Evolutionary conservation across 2,113 vertebrate species (phyloP), one percentile per base, ranked within the genome.

Genomic region (Tupaia tana): DNA sequence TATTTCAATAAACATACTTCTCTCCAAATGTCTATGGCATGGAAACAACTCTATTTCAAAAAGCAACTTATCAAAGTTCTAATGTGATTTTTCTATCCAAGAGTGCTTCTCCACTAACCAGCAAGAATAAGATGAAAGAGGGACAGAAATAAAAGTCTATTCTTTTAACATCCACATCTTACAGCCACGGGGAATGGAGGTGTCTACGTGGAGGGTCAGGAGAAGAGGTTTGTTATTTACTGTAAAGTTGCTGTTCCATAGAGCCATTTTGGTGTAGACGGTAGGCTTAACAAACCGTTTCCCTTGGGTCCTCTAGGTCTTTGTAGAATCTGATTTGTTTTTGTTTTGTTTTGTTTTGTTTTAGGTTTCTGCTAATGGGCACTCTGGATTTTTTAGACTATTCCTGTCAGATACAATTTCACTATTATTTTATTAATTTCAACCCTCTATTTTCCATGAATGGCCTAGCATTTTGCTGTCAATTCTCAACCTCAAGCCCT

Each of bases 1-100:
- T 63, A 97, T 86, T 89, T 96, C 80, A 97, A 96, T 74, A 95
- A 97, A 96, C 91, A 97, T 9, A 71, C 90, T 89, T 79, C 1
- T 69, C 91, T 96, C 93, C 90, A 96, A 98, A 77, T 25, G 93
- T 83, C 0, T 93, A 73, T 71, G 69, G 86, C 95, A 94, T 0
- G 56, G 89, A 67, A 96, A 93, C 77, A 96, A 86, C 69, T 89
- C 75, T 92, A 77, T 59, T 74, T 94, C 82, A 89, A 92, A 97
- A 86, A 89, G 85, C 56, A 91, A 91, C 92, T 88, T 94, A 77
- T 52, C 31, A 24, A 89, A 90, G 88, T 90, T 94, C 70, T 79
- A 63, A 74, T 63, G 77, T 82, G 81, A 78, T 86, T 93, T 81
- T 92, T 89, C 88, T 78, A 63, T 24, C 58, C 63, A 79, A 81